Evolutionary conservation across 1,140 invertebrate genomes (phyloP).

Genomic region (Antheraea pernyi): DNA sequence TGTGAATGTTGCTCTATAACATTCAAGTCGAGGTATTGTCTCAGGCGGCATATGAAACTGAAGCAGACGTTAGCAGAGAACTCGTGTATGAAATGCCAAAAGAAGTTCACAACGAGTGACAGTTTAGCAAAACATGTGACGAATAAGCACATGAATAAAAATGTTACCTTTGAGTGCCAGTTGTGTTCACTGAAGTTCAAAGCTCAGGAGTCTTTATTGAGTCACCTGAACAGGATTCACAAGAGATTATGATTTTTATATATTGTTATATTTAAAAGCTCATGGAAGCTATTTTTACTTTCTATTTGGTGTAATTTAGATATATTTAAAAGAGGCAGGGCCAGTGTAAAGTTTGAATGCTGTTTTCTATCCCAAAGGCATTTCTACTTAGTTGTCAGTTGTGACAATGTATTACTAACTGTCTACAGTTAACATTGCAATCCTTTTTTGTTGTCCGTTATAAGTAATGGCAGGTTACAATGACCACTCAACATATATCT

Average conservation of each 20-base stretch:
- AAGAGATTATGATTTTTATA: constrained; percentile 58
- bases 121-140: constrained; percentile 53
- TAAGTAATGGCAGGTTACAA: no score
- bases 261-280: neutral
- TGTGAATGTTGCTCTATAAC: constrained; percentile 65
- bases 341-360: no score
- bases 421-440: no score
- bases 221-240: constrained; percentile 61
- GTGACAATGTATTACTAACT: no score
- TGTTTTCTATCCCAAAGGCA: no score
- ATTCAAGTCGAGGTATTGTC: constrained; percentile 67
- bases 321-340: neutral
- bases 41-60: constrained; percentile 62
- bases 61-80: constrained; percentile 63
- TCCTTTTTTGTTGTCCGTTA: no score
- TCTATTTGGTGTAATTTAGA: neutral
- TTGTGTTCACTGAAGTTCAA: constrained; percentile 64
- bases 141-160: constrained; percentile 65
- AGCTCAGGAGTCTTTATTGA: constrained; percentile 54
- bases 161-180: constrained; percentile 58
- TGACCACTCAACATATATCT: no score
- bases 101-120: constrained; percentile 63
- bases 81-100: constrained; percentile 63
- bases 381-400: no score
- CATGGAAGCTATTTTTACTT: neutral